Evolutionary conservation across 1,140 invertebrate genomes (phyloP), one percentile per base, ranked within the genome.

Genomic region (Nasonia longicornis): DNA sequence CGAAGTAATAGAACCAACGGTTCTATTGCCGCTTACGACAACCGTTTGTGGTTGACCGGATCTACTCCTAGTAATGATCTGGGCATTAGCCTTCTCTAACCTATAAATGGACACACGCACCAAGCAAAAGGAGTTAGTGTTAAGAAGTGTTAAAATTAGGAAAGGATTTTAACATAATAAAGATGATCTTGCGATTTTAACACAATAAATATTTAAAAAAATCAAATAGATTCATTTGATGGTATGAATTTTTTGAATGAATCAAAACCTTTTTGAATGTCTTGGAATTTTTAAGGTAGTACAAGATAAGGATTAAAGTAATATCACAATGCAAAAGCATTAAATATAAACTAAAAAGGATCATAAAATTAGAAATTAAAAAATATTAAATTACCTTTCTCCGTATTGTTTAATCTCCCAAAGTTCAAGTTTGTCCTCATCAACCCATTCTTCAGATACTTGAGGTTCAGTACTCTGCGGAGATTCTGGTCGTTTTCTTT

Each of bases 331-430:
- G 67, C 48, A 76, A 35, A 63, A 75, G 66, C 48, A 10, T 71
- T 58, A 74, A 29, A 77, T 73, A 58, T n/a, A 73, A 67, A 29
- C 63, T 26, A 66, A 77, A 8, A 70, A 82, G 0, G 31, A 69
- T 66, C 70, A 82, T 2, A 22, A 76, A 82, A 74, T 38, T 42
- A 64, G 38, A 80, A 4, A 20, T n/a, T 3, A 16, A 58, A 58
- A 20, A n/a, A 6, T 58, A 26, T 75, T 64, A 52, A 42, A 92
- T 79, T 93, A 93, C 91, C 95, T 96, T 88, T 99, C 98, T 48
- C 96, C 96, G 89, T 98, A 99, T 84, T 96, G 96, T 87, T 97
- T 97, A 64, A 99, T 98, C 91, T 99, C 98, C 97, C 98, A 99
- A 1, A 99, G 88, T 88, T 99, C 98, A 29, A 99, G 89, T 86